Conservation (phyloP, 2,797 vertebrate species). For the Sebastes matsubarae region DNA sequence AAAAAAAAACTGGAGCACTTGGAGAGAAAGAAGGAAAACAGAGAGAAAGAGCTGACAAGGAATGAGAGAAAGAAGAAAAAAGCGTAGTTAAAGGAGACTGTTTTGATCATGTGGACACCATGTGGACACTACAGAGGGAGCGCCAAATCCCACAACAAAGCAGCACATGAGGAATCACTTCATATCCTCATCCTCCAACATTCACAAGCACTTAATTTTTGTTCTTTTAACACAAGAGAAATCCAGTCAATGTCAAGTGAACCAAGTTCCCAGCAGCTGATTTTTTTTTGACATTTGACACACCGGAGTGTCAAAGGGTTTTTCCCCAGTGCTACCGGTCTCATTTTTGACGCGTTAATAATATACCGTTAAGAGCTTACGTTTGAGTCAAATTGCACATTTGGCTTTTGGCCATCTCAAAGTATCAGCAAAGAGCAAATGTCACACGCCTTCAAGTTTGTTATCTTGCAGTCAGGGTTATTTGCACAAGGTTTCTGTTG, state of each 20-base stretch:
- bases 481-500: constrained; percentile 46
- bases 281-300: background rate
- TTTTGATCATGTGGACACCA: constrained; percentile 49
- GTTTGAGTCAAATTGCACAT: constrained; percentile 8
- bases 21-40: background rate
- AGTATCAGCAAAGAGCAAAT: constrained; percentile 35
- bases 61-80: background rate
- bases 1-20: constrained; percentile 23
- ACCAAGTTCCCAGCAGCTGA: background rate
- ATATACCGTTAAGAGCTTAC: background rate
- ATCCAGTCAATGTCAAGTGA: background rate
- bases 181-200: constrained; percentile 15
- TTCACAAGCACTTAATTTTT: background rate
- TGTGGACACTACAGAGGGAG: constrained; percentile 51
- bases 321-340: background rate
- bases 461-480: constrained; percentile 18
- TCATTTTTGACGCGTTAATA: background rate
- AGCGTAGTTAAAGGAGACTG: background rate
- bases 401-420: constrained; percentile 11
- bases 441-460: constrained; percentile 13
- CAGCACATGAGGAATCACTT: constrained; percentile 43
- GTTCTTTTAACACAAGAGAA: background rate
- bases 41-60: background rate
- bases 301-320: background rate
- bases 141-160: constrained; percentile 53